These are phyloP conservation scores for Malurus alboscapulatus DNA, from an alignment of 2,113 vertebrate species.

Conservation along the genomic window DNA sequence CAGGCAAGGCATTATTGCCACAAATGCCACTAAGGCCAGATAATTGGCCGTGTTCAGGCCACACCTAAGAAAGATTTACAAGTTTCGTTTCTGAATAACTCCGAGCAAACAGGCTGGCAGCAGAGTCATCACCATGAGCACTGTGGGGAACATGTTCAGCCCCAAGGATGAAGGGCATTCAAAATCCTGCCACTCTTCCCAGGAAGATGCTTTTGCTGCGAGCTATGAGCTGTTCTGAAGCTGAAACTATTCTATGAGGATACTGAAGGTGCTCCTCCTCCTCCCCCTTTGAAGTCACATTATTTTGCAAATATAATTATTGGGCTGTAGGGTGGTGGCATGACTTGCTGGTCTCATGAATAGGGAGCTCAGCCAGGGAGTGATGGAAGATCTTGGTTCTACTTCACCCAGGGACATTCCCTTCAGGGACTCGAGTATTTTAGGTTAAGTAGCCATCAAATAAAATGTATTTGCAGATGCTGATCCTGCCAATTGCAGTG, in stretches of 20 bases:
- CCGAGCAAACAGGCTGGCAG: background rate
- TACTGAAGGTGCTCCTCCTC: background rate
- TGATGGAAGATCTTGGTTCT: background rate
- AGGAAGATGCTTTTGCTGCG: constrained; percentile 8
- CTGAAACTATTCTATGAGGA: background rate
- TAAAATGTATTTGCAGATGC: background rate
- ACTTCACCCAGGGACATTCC: accelerated
- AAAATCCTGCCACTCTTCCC: background rate
- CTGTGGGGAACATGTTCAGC: background rate
- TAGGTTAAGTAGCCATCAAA: background rate
- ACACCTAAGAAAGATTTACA: background rate
- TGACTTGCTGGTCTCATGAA: background rate
- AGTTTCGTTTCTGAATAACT: background rate
- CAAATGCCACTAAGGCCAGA: background rate
- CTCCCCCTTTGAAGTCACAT: constrained; percentile 13
- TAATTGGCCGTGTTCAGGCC: accelerated
- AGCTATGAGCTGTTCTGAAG: background rate
- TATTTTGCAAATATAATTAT: constrained; percentile 35
- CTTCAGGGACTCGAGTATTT: background rate
- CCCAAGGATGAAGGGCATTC: background rate
- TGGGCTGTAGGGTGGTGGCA: background rate
- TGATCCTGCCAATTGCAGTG: background rate
- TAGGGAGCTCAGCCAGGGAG: background rate
- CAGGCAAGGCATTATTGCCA: background rate
- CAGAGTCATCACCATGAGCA: background rate